Conservation (phyloP, 2,888 invertebrate species). For the Marronus borbonicus region DNA sequence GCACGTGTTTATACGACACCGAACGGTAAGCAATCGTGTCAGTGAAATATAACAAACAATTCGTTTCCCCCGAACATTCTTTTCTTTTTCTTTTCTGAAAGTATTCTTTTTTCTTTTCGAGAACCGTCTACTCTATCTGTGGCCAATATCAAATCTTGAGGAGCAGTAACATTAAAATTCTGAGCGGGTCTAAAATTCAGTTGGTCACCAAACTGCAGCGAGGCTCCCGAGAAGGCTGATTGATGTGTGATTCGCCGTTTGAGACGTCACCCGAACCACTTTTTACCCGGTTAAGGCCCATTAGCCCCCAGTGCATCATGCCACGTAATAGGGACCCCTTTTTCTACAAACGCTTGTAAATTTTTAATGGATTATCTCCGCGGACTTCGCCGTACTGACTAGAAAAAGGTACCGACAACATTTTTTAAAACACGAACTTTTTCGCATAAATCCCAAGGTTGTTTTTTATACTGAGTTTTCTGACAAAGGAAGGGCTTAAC, state of each 20-base stretch:
- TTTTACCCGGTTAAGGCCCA: slow-evolving; percentile 57
- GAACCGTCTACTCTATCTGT: slow-evolving; percentile 45
- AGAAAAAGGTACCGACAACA: slow-evolving; percentile 31
- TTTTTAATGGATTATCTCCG: slow-evolving; percentile 51
- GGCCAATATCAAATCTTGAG: slow-evolving; percentile 48
- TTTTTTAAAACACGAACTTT: slow-evolving; percentile 38
- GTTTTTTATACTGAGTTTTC: slow-evolving; percentile 18
- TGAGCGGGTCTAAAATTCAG: slow-evolving; percentile 57
- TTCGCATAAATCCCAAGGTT: slow-evolving; percentile 32
- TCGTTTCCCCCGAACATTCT: slow-evolving; percentile 30
- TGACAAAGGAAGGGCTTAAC: slow-evolving; percentile 1
- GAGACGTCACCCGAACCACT: slow-evolving; percentile 59
- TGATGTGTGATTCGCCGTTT: slow-evolving; percentile 59
- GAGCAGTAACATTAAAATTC: slow-evolving; percentile 54
- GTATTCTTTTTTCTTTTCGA: slow-evolving; percentile 25
- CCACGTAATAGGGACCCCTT: slow-evolving; percentile 56
- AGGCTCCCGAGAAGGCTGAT: slow-evolving; percentile 54
- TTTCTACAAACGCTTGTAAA: slow-evolving; percentile 56
- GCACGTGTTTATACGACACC: neutral
- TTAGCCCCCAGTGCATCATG: slow-evolving; percentile 57
- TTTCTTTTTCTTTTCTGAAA: slow-evolving; percentile 26
- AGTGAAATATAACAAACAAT: slow-evolving; percentile 24
- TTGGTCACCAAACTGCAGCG: slow-evolving; percentile 57
- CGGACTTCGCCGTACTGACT: slow-evolving; percentile 24
- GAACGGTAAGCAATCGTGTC: slow-evolving; percentile 7